Evolutionary conservation across 2,888 invertebrate species (phyloP).

Genomic region (Onthophagus sagittarius): DNA sequence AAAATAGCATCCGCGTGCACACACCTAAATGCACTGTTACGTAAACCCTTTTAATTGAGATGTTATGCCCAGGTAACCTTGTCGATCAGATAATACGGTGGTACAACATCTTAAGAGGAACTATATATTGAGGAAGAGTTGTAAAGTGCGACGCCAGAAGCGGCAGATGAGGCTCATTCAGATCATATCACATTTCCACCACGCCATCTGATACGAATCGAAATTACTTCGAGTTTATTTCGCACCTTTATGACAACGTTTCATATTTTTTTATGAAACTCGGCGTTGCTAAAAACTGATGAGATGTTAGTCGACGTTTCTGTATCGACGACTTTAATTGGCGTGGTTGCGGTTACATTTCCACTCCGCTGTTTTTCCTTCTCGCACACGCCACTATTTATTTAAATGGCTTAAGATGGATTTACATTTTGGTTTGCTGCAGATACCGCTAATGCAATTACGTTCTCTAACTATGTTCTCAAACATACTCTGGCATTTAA

Average conservation of each 20-base stretch:
- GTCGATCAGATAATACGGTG: background rate
- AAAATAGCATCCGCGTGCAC: background rate
- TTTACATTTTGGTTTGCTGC: background rate
- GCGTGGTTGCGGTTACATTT: background rate
- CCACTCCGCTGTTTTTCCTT: background rate
- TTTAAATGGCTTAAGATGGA: background rate
- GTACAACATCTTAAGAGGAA: background rate
- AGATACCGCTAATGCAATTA: background rate
- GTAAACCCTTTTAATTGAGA: background rate
- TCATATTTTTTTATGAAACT: too few relatives aligned
- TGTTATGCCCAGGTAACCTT: background rate
- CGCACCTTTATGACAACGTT: background rate
- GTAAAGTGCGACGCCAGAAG: background rate
- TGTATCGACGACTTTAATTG: background rate
- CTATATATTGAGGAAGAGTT: background rate
- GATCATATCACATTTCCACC: background rate
- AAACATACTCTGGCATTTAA: background rate
- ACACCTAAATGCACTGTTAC: background rate
- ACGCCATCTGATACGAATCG: background rate
- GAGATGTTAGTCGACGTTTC: background rate
- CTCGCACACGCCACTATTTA: background rate
- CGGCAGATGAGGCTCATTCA: background rate
- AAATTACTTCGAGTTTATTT: background rate
- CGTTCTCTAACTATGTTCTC: background rate
- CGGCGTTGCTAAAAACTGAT: too few relatives aligned